Conservation (phyloP, 2,113 vertebrate genomes). For the Galbula dea region DNA sequence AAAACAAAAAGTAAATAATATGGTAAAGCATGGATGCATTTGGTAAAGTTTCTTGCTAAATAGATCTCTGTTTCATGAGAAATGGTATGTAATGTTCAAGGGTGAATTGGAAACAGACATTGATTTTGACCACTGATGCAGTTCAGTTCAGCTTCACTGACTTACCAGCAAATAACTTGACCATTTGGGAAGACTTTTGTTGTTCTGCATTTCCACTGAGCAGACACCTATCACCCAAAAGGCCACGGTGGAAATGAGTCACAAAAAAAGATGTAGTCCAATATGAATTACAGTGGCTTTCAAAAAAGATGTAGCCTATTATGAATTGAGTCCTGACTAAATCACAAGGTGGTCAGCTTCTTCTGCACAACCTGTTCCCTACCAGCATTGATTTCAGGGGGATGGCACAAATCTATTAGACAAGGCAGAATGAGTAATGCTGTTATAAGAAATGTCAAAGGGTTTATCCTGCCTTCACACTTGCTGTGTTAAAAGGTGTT, state of each 20-base stretch:
- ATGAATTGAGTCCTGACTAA: not conserved
- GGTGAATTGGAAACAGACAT: not conserved
- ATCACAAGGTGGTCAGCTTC: not conserved
- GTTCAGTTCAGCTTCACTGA: not conserved
- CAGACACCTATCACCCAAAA: not conserved
- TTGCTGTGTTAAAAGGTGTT: not conserved
- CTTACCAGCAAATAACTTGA: not conserved
- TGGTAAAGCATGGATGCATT: not conserved
- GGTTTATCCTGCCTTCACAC: not conserved
- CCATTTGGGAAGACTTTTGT: not conserved
- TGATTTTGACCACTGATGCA: not conserved
- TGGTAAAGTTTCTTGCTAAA: not conserved
- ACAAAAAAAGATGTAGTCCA: not conserved
- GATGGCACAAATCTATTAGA: not conserved
- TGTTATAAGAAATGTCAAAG: not conserved
- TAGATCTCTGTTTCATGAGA: not conserved
- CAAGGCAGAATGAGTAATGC: not conserved
- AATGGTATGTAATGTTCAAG: not conserved
- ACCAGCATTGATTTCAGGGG: not conserved
- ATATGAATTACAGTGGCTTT: not conserved
- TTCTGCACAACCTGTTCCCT: not conserved
- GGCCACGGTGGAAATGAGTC: not conserved
- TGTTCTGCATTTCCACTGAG: not conserved
- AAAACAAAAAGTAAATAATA: not conserved
- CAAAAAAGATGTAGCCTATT: not conserved